Evolutionary conservation across 2,797 vertebrate species (phyloP).

Genomic region (Falco berigora): DNA sequence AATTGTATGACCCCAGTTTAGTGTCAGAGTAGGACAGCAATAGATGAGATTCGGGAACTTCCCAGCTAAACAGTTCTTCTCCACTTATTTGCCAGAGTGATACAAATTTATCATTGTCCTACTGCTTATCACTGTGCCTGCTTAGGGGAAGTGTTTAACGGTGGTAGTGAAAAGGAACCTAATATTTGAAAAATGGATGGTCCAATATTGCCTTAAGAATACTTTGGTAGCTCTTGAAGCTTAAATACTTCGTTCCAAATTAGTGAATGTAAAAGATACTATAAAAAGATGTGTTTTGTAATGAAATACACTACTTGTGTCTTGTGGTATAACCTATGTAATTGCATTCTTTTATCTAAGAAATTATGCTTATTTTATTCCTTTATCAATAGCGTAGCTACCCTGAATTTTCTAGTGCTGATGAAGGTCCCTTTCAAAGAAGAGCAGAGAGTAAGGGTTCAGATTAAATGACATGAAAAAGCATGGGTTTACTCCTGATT

Average conservation of each 20-base stretch:
- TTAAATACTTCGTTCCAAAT: not conserved
- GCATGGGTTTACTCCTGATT: not conserved
- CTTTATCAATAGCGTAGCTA: not conserved
- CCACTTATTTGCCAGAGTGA: not conserved
- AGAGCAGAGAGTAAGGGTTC: not conserved
- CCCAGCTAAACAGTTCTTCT: not conserved
- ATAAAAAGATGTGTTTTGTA: not conserved
- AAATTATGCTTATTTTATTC: not conserved
- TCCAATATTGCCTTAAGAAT: not conserved
- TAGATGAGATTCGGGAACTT: not conserved
- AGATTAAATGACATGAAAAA: not conserved
- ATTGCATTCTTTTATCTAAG: not conserved
- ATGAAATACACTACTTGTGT: not conserved
- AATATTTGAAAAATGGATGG: not conserved
- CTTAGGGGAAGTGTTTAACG: not conserved
- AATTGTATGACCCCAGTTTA: not conserved
- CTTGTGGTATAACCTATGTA: fast-evolving
- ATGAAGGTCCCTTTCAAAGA: not conserved
- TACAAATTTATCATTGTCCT: not conserved
- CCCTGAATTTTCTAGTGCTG: not conserved
- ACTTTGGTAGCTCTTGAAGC: not conserved
- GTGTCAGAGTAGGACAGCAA: not conserved
- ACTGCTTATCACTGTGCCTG: not conserved
- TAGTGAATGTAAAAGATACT: not conserved
- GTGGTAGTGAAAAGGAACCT: not conserved